phyloP scores from a whole-genome alignment of 2,113 vertebrate species.

The Xenopus borealis region DNA sequence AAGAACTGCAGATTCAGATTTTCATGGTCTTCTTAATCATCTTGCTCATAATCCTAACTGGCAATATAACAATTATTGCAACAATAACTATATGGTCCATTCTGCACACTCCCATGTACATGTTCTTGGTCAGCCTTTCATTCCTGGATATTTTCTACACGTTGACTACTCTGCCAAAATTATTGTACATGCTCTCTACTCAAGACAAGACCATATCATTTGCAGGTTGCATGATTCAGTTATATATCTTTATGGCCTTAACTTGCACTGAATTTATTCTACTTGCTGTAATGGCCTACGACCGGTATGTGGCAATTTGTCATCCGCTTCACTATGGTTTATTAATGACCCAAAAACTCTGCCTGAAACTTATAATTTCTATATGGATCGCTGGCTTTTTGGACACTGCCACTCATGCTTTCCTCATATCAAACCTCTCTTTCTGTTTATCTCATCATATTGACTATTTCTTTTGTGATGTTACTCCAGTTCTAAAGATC shows the following conservation, averaged over 20 bases:
- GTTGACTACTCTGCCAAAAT: not conserved
- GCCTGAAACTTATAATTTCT: no score
- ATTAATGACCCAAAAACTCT: no score
- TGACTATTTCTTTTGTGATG: conserved; percentile 34
- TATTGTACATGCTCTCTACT: not conserved
- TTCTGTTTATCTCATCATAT: conserved; percentile 17
- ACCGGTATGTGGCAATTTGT: no score
- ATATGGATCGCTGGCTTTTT: not conserved
- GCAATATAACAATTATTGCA: not conserved
- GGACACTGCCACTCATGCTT: not conserved
- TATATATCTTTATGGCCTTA: no score
- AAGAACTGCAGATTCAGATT: not conserved
- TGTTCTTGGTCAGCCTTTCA: conserved; percentile 13
- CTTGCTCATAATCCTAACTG: not conserved
- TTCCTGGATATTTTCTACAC: conserved; percentile 4
- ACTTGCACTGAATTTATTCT: no score
- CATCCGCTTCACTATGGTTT: no score
- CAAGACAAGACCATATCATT: no score
- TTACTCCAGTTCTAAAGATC: conserved; percentile 23
- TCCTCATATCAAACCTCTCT: conserved; percentile 5
- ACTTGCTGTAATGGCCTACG: no score
- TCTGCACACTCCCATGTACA: conserved; percentile 26
- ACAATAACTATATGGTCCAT: not conserved
- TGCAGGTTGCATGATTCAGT: no score
- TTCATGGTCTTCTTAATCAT: not conserved